Evolutionary conservation across 1,140 invertebrate genomes (phyloP).

Genomic region (Drosophila pandora): DNA sequence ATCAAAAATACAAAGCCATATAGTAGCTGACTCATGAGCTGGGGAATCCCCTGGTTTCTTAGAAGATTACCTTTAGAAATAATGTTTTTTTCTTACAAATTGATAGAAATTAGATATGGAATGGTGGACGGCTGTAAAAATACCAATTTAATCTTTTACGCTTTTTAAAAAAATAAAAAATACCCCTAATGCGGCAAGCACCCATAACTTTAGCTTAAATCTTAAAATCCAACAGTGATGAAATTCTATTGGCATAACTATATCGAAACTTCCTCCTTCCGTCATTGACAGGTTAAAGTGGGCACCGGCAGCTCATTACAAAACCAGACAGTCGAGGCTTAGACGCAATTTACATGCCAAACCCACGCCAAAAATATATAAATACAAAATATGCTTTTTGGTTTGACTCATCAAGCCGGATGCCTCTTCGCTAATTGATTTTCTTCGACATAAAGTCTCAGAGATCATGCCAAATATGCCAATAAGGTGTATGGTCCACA

Average conservation of each 20-base stretch:
- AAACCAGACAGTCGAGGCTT: conserved; percentile 28
- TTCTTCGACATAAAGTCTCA: conserved; percentile 8
- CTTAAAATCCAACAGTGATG: neutral
- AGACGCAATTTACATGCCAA: conserved; percentile 47
- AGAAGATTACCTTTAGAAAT: neutral
- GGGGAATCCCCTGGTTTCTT: neutral
- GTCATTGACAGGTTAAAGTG: conserved; percentile 1
- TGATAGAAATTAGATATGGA: too few relatives aligned
- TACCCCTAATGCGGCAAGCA: too few relatives aligned
- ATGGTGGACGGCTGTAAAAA: too few relatives aligned
- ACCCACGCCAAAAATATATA: conserved; percentile 15
- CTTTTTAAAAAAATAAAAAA: too few relatives aligned
- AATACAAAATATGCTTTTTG: neutral
- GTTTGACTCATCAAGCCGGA: conserved; percentile 48
- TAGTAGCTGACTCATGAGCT: too few relatives aligned
- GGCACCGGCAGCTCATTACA: conserved; percentile 26
- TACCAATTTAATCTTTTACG: too few relatives aligned
- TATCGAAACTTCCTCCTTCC: conserved; percentile 6
- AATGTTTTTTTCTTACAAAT: too few relatives aligned
- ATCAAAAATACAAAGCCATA: too few relatives aligned
- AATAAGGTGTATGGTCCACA: conserved; percentile 8
- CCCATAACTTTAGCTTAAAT: neutral
- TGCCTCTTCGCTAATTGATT: conserved; percentile 40
- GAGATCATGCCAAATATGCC: conserved; percentile 17
- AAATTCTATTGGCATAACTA: conserved; percentile 1